phyloP scores from a whole-genome alignment of 2,888 invertebrate genomes.

The Rhaphigaster nebulosa region DNA sequence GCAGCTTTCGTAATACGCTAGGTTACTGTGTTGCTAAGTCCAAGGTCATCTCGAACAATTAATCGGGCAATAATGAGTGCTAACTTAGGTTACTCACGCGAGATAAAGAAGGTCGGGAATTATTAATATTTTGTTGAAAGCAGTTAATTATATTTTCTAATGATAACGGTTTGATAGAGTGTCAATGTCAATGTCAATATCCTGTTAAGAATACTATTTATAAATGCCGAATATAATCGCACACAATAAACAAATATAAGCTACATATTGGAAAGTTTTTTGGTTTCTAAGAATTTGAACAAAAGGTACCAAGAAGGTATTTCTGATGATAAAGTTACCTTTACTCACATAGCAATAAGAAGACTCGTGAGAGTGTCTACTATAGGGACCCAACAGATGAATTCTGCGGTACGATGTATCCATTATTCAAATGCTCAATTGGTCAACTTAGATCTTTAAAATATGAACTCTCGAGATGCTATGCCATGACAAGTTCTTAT shows the following conservation, averaged over 20 bases:
- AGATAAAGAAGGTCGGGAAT: slow-evolving; percentile 31
- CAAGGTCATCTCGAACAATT: background rate
- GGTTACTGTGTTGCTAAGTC: background rate
- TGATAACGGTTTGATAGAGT: background rate
- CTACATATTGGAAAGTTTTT: background rate
- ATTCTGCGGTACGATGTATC: too few species aligned
- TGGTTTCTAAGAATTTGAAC: too few species aligned
- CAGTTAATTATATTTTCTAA: background rate
- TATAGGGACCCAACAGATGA: too few species aligned
- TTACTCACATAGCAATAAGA: too few species aligned
- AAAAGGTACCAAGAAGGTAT: too few species aligned
- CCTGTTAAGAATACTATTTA: background rate
- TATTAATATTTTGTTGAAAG: background rate
- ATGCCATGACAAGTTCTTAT: too few species aligned
- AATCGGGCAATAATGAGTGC: background rate
- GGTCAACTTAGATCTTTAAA: too few species aligned
- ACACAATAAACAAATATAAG: too few species aligned
- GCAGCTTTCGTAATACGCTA: background rate
- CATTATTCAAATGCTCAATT: too few species aligned
- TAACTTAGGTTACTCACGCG: background rate
- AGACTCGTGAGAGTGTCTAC: too few species aligned
- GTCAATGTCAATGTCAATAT: background rate
- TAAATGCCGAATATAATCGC: background rate
- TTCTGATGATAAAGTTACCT: too few species aligned
- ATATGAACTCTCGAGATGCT: too few species aligned